Evolutionary conservation across 2,797 vertebrate species (phyloP), one percentile per base, ranked within the genome.

Genomic region (Chaetodon trifasciatus): DNA sequence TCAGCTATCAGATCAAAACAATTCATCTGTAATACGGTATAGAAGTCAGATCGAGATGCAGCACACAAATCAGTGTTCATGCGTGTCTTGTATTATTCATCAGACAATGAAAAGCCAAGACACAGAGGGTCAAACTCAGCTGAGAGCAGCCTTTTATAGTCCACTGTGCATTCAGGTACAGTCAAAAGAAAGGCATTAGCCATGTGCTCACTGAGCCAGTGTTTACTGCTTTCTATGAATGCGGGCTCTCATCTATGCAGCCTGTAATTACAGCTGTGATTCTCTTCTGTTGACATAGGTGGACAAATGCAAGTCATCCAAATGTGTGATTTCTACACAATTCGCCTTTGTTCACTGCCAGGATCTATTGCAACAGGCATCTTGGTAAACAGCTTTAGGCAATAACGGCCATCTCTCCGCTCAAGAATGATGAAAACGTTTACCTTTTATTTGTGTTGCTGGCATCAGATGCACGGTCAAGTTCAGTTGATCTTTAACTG

Each of bases 221-320:
- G 83, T 90, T 90, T 86, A 85, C 81, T 49, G 70, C 10, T 81
- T 71, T 74, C 70, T 55, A 74, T 82, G 79, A 76, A 80, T 58
- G 35, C 9, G 19, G 47, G 46, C 78, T 39, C 82, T 62, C 68
- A 46, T 68, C 47, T 42, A 40, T 15, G 50, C 69, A 85, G 55
- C 74, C 73, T 70, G 75, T 88, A 93, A 93, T 93, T 92, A 93
- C 1, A 74, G 68, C 57, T 55, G 53, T 67, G 67, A 73, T 86
- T 63, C 79, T 67, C 64, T 19, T 87, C 79, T 93, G 90, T 89
- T 92, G 88, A 93, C 91, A 87, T 50, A 81, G 82, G 52, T 75
- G 23, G 1, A 85, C 76, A 87, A 91, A 88, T 82, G 88, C 87
- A 92, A 89, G 88, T 93, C 89, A 92, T 92, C 84, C 85, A 53